Evolutionary conservation across 1,140 invertebrate species (phyloP), one percentile per base, ranked within the genome.

Genomic region (Cyclina sinensis): DNA sequence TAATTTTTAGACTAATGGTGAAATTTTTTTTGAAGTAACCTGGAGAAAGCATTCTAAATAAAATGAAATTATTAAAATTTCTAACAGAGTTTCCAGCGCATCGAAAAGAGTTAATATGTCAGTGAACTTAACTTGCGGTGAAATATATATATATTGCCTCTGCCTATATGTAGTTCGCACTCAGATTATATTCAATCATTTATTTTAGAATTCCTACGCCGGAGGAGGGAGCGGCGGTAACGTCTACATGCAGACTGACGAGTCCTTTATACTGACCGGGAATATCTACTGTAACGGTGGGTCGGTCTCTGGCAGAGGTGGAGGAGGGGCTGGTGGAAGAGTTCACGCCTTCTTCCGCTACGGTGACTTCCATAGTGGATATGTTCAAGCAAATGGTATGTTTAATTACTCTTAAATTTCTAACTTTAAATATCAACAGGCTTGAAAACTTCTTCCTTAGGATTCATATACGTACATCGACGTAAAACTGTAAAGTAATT

Each of bases 161-260:
- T n/a, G n/a, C n/a, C n/a, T n/a, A n/a, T n/a, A n/a, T n/a, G n/a
- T n/a, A n/a, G n/a, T n/a, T n/a, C n/a, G n/a, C n/a, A n/a, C n/a
- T n/a, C n/a, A n/a, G n/a, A n/a, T n/a, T n/a, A n/a, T n/a, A n/a
- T n/a, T n/a, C n/a, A n/a, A n/a, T n/a, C n/a, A n/a, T n/a, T n/a
- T n/a, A n/a, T n/a, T n/a, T n/a, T n/a, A 94, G 93, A 73, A 43
- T 32, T 39, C 39, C 16, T n/a, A 91, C 46, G 86, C 62, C 32
- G 93, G 93, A 4, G 93, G 91, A 48, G 93, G 93, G 1, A 91
- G 90, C 83, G 93, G 91, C 48, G 93, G 93, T 1, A 92, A 92
- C 30, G 57, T 94, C 14, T 91, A 87, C 48, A 68, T 93, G 2
- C 24, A 24, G 12, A 87, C 87, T 88, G 35, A 76, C 12, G 82